phyloP scores from a whole-genome alignment of 2,797 vertebrate species.

The Pyrrhura leucotis region DNA sequence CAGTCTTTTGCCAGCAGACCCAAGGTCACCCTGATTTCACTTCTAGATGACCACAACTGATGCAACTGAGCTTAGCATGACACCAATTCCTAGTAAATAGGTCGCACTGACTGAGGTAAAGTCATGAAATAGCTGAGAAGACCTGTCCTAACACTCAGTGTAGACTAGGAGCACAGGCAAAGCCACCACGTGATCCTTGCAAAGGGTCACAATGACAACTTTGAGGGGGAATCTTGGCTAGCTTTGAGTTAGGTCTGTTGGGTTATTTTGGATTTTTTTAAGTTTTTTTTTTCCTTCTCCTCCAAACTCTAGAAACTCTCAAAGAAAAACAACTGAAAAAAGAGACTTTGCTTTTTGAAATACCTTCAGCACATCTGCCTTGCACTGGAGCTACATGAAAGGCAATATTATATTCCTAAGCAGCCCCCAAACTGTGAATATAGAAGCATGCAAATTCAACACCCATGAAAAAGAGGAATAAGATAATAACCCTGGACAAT shows the following conservation, averaged over 20 bases:
- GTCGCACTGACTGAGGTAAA: not conserved
- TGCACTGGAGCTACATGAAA: not conserved
- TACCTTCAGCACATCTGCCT: not conserved
- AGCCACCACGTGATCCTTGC: not conserved
- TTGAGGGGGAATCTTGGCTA: not conserved
- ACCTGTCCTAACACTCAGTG: not conserved
- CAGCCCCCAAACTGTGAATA: conserved; percentile 59
- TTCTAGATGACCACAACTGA: not conserved
- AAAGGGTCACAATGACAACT: not conserved
- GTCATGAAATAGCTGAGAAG: not conserved
- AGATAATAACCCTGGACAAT: conserved; percentile 45
- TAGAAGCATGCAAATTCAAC: conserved; percentile 32
- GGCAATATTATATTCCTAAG: conserved; percentile 33
- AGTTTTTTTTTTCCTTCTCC: not conserved
- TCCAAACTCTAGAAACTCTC: not conserved
- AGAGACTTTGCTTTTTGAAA: not conserved
- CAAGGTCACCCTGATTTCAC: not conserved
- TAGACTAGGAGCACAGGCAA: not conserved
- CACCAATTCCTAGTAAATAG: not conserved
- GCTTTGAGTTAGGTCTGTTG: not conserved
- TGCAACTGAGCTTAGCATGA: not conserved
- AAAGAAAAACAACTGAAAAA: not conserved
- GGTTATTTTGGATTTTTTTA: not conserved
- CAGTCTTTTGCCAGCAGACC: not conserved
- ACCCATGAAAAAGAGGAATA: conserved; percentile 1